phyloP scores from a whole-genome alignment of 2,797 vertebrate genomes.

The Mus caroli region DNA sequence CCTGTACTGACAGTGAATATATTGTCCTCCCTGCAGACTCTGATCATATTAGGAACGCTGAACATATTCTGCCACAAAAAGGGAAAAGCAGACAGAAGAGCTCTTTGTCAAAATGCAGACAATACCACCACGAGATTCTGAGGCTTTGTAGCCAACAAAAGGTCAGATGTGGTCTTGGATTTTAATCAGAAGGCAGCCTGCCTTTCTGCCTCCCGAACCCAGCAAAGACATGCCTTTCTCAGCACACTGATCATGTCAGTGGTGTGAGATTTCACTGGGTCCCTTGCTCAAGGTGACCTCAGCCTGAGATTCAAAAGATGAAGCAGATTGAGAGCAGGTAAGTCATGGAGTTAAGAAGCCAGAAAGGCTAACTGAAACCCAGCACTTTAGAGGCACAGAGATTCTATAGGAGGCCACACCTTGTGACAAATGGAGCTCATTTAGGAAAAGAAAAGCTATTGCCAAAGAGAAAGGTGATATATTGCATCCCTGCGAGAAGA shows the following conservation, averaged over 20 bases:
- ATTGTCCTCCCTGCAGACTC: constrained; percentile 25
- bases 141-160: constrained; percentile 13
- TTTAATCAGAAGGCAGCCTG: constrained; percentile 72
- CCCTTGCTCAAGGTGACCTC: constrained; percentile 64
- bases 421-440: constrained; percentile 60
- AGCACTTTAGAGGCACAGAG: constrained; percentile 62
- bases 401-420: neutral
- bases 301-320: constrained; percentile 69
- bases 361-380: constrained; percentile 64
- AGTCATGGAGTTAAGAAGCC: constrained; percentile 79
- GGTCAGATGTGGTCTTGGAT: constrained; percentile 68
- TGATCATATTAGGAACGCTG: constrained; percentile 17
- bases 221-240: constrained; percentile 75
- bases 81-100: constrained; percentile 53
- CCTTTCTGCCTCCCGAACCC: constrained; percentile 68
- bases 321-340: constrained; percentile 73
- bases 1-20: neutral
- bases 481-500: neutral
- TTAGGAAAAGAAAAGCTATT: constrained; percentile 39
- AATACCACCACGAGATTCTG: constrained; percentile 44
- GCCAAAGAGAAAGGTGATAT: constrained; percentile 38
- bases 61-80: constrained; percentile 48
- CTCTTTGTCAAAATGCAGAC: constrained; percentile 67
- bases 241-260: constrained; percentile 23
- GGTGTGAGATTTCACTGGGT: constrained; percentile 76